A percentile compares a stretch with the other conserved stretches of the same genome.
Conservation (phyloP, 2,797 vertebrate species). For the Nyctibius grandis region DNA sequence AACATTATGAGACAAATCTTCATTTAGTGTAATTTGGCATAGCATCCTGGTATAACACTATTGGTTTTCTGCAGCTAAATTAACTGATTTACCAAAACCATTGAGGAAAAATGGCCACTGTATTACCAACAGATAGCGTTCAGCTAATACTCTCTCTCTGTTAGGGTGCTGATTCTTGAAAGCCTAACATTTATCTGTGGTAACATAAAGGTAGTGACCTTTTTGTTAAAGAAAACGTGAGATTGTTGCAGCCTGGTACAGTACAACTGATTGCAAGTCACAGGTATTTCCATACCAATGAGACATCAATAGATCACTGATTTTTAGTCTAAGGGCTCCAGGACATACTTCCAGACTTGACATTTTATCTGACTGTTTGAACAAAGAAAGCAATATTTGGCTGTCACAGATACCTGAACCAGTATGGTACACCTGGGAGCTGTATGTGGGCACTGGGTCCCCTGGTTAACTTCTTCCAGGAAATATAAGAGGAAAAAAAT, state of each 20-base stretch:
- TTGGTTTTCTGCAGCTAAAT: not conserved
- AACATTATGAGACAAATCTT: not conserved
- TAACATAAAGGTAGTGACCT: not conserved
- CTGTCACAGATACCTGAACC: not conserved
- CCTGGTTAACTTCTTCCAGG: not conserved
- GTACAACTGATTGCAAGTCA: not conserved
- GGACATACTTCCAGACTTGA: not conserved
- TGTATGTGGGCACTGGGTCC: not conserved
- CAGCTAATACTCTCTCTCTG: not conserved
- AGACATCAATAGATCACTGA: not conserved
- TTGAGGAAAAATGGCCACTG: not conserved
- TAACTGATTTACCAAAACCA: not conserved
- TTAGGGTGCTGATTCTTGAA: not conserved
- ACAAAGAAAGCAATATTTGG: not conserved
- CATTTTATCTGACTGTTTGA: not conserved
- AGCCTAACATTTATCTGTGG: not conserved
- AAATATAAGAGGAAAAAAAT: not conserved
- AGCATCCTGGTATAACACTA: not conserved
- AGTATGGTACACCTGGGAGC: not conserved
- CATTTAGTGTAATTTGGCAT: not conserved
- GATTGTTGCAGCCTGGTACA: not conserved
- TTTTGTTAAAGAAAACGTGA: not conserved
- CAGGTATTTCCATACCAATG: not conserved
- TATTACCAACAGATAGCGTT: not conserved
- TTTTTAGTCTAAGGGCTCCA: not conserved